Base-by-base conservation (phyloP, 2,888 invertebrate species). In the Xestia xanthographa region DNA sequence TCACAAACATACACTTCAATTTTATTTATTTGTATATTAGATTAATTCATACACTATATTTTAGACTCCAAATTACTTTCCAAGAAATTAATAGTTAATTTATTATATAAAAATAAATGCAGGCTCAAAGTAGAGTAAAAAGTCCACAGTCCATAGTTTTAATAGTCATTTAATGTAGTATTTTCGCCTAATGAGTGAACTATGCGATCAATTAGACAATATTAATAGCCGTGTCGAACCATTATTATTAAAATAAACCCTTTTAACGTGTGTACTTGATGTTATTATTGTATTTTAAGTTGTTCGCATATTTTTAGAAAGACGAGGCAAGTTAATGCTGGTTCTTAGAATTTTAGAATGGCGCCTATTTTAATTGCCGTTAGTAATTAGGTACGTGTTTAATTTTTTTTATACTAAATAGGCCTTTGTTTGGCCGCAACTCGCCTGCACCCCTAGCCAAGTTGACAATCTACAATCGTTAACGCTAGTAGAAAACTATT, bases 121-220 rank as follows among this genome's bases (percentile, higher is more conserved):
- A 29, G 38, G 5, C 8, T 71, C 22, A 72, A 22, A 53, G 9
- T 29, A 53, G 1, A 1, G 45, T 56, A 80, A 82, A 71, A 71
- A 67, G 26, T n/a, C 22, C 11, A 4, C 29, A 72, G 76, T 79
- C 66, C 29, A 41, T 0, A 75, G 74, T 74, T 58, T 72, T 8
- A 34, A 76, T 77, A 22, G 85, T 80, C 50, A 17, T 68, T 77
- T 67, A 78, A 74, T 72, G 82, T 86, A 80, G 67, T 88, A 89
- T 90, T 88, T 90, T 90, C 69, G 82, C 86, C 82, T 90, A 90
- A 91, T 91, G 90, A 92, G 88, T 84, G 84, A 85, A 85, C 89
- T 90, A 88, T 87, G 88, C 88, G 85, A 90, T 92, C 91, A 92
- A 92, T 91, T 91, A 92, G 87, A 90, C 86, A 92, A 90, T 89